phyloP scores from a whole-genome alignment of 2,113 vertebrate species.

The Tympanuchus pallidicinctus region DNA sequence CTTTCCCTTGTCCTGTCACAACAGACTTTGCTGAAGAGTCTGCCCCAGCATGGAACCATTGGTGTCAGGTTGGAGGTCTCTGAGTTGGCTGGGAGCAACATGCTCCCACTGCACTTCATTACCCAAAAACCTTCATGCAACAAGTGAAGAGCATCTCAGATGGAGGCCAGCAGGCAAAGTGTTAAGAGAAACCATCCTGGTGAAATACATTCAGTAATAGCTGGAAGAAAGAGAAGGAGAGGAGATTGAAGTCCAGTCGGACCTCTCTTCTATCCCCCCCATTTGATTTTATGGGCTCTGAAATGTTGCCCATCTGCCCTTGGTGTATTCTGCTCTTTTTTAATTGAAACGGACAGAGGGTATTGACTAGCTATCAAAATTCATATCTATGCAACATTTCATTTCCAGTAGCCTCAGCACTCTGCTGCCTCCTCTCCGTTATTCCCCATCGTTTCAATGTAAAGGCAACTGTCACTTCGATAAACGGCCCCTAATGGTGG shows the following conservation, averaged over 20 bases:
- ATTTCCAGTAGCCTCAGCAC: conserved; percentile 73
- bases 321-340: conserved; percentile 63
- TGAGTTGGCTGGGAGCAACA: background rate
- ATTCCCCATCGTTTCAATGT: background rate
- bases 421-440: background rate
- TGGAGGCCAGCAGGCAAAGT: background rate
- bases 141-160: background rate
- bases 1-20: no score
- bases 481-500: conserved; percentile 24
- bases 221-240: background rate
- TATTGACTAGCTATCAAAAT: conserved; percentile 80
- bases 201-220: background rate
- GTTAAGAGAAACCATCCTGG: background rate
- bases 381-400: conserved; percentile 73
- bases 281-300: conserved; percentile 70
- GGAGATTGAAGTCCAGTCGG: background rate
- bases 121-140: background rate
- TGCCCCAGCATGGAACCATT: accelerated
- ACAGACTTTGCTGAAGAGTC: no score
- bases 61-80: background rate
- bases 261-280: background rate
- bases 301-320: conserved; percentile 70
- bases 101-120: accelerated
- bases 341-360: conserved; percentile 72
- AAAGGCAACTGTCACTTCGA: conserved; percentile 51